These are phyloP conservation scores for Conops quadrifasciatus DNA, from an alignment of 2,888 invertebrate species.

Conservation along the genomic window DNA sequence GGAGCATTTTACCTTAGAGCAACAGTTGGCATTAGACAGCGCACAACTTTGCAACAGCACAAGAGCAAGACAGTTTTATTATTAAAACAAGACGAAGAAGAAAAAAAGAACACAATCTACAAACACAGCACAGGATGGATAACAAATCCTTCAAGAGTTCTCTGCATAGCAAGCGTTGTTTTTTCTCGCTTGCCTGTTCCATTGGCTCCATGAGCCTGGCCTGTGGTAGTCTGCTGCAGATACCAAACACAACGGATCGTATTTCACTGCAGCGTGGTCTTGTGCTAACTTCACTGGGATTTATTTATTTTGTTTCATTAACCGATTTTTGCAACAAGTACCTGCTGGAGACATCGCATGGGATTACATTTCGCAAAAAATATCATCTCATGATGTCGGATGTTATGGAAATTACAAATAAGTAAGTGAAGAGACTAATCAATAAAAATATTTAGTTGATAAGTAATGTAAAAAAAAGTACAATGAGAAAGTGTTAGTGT, in stretches of 20 bases:
- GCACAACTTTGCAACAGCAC: constrained; percentile 10
- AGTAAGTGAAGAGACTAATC: constrained; percentile 67
- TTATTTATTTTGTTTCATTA: constrained; percentile 74
- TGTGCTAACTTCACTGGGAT: constrained; percentile 71
- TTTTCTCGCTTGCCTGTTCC: constrained; percentile 63
- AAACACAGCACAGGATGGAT: constrained; percentile 36
- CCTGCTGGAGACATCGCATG: constrained; percentile 70
- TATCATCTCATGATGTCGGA: constrained; percentile 74
- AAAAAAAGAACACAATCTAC: constrained; percentile 3
- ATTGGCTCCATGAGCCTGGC: constrained; percentile 64
- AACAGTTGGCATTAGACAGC: constrained; percentile 17
- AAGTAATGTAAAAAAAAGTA: not conserved
- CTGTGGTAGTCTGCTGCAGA: constrained; percentile 62
- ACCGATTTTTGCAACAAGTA: constrained; percentile 73
- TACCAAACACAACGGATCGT: constrained; percentile 66
- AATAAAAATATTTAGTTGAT: not conserved
- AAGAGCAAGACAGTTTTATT: not conserved
- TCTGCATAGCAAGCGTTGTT: constrained; percentile 55
- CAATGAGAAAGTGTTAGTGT: not conserved
- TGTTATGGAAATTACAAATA: constrained; percentile 78
- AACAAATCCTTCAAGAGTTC: constrained; percentile 43
- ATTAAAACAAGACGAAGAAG: constrained; percentile 3
- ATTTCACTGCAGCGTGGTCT: constrained; percentile 71
- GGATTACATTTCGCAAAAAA: constrained; percentile 70
- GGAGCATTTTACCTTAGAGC: constrained; percentile 6